These are phyloP conservation scores for Danionella dracula DNA, from an alignment of 2,797 vertebrate genomes.

Conservation along the genomic window DNA sequence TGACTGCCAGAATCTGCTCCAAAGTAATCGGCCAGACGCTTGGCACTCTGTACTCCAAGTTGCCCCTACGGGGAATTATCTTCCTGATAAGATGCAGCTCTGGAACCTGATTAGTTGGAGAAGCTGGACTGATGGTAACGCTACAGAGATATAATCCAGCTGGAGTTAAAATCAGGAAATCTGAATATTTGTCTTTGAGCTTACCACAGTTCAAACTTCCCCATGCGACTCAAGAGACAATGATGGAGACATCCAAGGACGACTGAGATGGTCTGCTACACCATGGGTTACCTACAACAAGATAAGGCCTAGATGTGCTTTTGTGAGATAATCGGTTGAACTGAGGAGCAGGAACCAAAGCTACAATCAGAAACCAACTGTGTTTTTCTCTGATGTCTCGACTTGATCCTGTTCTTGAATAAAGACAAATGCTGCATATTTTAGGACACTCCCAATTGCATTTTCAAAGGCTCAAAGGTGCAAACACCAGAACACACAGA, in stretches of 20 bases:
- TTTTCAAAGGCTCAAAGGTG: not conserved
- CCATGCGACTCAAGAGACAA: too few species aligned
- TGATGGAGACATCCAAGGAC: too few species aligned
- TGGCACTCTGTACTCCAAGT: not conserved
- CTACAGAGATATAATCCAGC: not conserved
- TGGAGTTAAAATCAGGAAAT: not conserved
- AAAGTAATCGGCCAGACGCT: not conserved
- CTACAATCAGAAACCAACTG: not conserved
- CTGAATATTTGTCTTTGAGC: not conserved
- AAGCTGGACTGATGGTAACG: slow-evolving; percentile 8
- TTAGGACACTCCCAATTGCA: not conserved
- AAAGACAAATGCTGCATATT: not conserved
- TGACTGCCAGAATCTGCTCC: not conserved
- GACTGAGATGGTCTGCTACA: too few species aligned
- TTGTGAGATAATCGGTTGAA: not conserved
- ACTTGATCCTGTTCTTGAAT: not conserved
- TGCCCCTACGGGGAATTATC: slow-evolving; percentile 1
- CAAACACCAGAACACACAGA: not conserved
- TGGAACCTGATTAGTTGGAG: slow-evolving; percentile 15
- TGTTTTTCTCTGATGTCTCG: too few species aligned
- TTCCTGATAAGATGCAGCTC: not conserved
- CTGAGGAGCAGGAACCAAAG: too few species aligned
- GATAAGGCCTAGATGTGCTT: slow-evolving; percentile 7
- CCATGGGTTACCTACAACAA: not conserved
- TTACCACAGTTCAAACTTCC: too few species aligned